Base-by-base conservation (phyloP, 1,140 invertebrate genomes). In the Atta colombica region DNA sequence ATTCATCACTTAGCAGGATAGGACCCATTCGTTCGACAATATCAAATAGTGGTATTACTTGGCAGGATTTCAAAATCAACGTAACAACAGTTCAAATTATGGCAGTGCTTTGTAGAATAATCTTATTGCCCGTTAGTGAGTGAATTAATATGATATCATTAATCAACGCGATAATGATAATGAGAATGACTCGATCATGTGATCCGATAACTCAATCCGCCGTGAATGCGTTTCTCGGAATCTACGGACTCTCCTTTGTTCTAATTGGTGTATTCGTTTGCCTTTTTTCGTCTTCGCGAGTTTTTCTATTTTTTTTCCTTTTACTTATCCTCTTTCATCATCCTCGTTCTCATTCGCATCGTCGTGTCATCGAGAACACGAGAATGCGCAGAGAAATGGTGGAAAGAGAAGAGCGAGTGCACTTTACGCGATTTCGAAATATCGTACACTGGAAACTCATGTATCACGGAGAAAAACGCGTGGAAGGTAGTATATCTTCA, bases 31-130 rank as follows among this genome's bases (percentile, higher is more conserved):
- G 49, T 88, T 86, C 77, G 65, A 69, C 71, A 65, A 88, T 71
- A 89, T 85, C 85, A 49, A 77, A 49, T 68, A 55, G 68, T 89
- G 63, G 85, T 77, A 80, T 88, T 78, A 91, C 55, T 63, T 91
- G 85, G 88, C 87, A 91, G 87, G 81, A 89, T 87, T 85, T 72
- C n/a, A 68, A 93, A 94, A 94, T 88, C 81, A 94, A 94, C 89
- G 66, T 90, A 92, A 94, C 77, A 84, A 75, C 91, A 89, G 74
- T 93, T 93, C 78, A 93, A 94, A 94, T 93, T 88, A 93, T 94
- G 94, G 94, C 94, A 95, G 94, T 95, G 94, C 90, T 94, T 93
- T 65, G 92, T 94, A 93, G 92, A 94, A 93, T 92, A 91, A 92
- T 91, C 85, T 94, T 95, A 94, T 95, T 94, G 93, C 94, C 80